Conservation (phyloP, 2,888 invertebrate species). For the Andrena chrysosceles region DNA sequence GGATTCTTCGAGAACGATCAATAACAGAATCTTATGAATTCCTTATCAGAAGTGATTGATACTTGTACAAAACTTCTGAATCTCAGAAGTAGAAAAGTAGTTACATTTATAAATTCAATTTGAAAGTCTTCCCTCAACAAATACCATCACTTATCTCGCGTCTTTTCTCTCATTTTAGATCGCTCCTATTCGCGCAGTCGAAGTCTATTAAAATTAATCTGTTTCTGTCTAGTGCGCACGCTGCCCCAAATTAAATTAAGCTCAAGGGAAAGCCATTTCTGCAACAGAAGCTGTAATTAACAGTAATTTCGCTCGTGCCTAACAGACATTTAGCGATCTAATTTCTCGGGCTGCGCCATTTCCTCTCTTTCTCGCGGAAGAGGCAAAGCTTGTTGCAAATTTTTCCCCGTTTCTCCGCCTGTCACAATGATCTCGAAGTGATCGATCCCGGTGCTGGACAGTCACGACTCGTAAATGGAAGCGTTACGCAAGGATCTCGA, state of each 20-base stretch:
- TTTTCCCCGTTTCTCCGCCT: background rate
- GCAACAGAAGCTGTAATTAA: conserved; percentile 1
- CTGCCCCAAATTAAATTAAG: background rate
- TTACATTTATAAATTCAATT: background rate
- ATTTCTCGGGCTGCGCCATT: background rate
- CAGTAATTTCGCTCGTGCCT: background rate
- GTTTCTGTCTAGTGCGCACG: background rate
- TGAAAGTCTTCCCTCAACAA: background rate
- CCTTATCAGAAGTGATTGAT: background rate
- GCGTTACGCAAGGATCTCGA: background rate
- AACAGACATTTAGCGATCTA: background rate
- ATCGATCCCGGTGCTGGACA: conserved; percentile 14
- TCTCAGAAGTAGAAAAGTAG: background rate
- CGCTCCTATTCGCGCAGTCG: background rate
- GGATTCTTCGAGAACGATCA: background rate
- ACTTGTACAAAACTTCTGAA: background rate
- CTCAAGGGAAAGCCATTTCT: background rate
- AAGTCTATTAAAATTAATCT: background rate
- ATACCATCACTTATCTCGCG: background rate
- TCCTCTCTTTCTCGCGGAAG: too few relatives aligned
- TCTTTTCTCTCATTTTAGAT: background rate
- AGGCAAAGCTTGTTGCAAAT: background rate
- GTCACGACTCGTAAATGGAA: background rate
- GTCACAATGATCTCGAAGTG: conserved; percentile 11
- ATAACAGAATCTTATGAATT: background rate